Conservation (phyloP, 2,888 invertebrate species). For the Taphrorychus bicolor region DNA sequence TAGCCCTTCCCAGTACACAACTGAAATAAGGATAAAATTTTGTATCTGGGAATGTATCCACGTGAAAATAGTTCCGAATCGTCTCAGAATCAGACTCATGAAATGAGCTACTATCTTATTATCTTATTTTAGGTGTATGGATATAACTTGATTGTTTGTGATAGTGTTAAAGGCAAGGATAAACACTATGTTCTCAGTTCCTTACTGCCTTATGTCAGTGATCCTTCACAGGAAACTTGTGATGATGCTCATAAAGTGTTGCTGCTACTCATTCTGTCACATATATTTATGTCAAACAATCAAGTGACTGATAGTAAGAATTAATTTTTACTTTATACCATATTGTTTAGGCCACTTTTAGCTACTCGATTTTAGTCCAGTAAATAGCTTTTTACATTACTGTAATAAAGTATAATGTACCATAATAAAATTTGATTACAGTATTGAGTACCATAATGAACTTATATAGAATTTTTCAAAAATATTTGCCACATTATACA, state of each 20-base stretch:
- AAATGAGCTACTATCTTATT: neutral
- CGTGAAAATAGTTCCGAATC: too few relatives aligned
- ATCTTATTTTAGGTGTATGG: conserved; percentile 48
- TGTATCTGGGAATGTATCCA: too few relatives aligned
- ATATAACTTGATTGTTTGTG: conserved; percentile 45
- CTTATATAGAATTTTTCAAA: too few relatives aligned
- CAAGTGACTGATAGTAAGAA: conserved; percentile 48
- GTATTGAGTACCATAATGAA: too few relatives aligned
- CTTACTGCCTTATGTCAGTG: conserved; percentile 43
- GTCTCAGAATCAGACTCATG: too few relatives aligned
- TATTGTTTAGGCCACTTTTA: too few relatives aligned
- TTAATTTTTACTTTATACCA: neutral
- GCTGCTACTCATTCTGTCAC: conserved; percentile 48
- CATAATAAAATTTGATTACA: too few relatives aligned
- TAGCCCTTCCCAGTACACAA: too few relatives aligned
- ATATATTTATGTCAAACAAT: conserved; percentile 50
- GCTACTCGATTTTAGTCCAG: too few relatives aligned
- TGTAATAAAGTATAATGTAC: too few relatives aligned
- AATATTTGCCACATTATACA: too few relatives aligned
- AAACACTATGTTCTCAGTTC: conserved; percentile 49
- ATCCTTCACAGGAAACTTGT: conserved; percentile 43
- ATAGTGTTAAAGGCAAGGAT: conserved; percentile 40
- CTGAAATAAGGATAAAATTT: neutral
- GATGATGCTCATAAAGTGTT: conserved; percentile 47
- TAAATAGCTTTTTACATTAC: too few relatives aligned